Evolutionary conservation across 2,888 invertebrate genomes (phyloP).

Genomic region (Drosophila aldrichi): DNA sequence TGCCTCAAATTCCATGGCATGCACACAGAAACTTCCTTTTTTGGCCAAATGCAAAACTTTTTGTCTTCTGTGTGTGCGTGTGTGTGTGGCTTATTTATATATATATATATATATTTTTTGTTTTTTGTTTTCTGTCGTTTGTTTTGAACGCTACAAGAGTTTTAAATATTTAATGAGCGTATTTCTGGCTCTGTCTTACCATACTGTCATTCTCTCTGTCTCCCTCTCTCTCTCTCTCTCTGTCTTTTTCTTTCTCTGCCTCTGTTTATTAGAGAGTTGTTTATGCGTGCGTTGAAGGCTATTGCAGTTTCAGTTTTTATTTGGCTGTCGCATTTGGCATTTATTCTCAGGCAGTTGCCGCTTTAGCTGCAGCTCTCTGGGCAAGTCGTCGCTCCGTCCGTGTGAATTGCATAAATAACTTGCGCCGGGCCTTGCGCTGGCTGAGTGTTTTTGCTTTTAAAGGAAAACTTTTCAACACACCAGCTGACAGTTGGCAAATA

Average conservation of each 20-base stretch:
- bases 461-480: conserved; percentile 22
- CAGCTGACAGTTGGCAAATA: conserved; percentile 14
- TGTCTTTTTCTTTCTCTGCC: background rate
- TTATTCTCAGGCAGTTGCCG: conserved; percentile 42
- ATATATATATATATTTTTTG: too few relatives aligned
- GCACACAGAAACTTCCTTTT: conserved; percentile 57
- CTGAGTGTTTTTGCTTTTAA: background rate
- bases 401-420: conserved; percentile 28
- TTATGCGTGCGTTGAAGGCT: conserved; percentile 44
- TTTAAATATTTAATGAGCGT: conserved; percentile 70
- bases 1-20: conserved; percentile 53
- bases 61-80: conserved; percentile 25
- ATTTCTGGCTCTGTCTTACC: background rate
- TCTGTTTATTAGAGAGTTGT: conserved; percentile 3
- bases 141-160: conserved; percentile 50
- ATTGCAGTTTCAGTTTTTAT: conserved; percentile 50
- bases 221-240: background rate
- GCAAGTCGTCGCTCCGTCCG: conserved; percentile 2
- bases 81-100: conserved; percentile 23
- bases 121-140: conserved; percentile 31
- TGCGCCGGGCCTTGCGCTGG: conserved; percentile 3
- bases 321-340: conserved; percentile 48
- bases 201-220: background rate
- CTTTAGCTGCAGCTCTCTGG: conserved; percentile 46
- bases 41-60: conserved; percentile 54